These are phyloP conservation scores for Orbicella faveolata DNA, from an alignment of 64 coral and sea anemone genomes.

Conservation along the genomic window DNA sequence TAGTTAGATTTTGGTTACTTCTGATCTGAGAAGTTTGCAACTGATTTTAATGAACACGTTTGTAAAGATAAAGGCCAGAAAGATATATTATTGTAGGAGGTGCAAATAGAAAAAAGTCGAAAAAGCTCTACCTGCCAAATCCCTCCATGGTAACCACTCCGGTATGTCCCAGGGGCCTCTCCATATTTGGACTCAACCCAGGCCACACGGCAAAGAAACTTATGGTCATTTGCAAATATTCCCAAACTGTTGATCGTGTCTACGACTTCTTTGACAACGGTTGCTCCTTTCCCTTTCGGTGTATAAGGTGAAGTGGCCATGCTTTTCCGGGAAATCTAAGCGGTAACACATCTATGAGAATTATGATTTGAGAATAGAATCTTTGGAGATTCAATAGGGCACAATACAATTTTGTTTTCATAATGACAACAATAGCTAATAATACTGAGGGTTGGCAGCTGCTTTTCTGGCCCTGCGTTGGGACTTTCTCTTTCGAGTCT, in stretches of 20 bases:
- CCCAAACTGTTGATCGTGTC: constrained; percentile 22
- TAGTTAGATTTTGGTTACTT: too few species aligned
- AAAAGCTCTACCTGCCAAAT: constrained; percentile 64
- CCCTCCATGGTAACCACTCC: constrained; percentile 53
- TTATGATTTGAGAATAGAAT: too few species aligned
- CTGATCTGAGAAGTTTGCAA: too few species aligned
- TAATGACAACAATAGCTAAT: too few species aligned
- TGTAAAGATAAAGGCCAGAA: not conserved
- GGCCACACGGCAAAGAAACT: constrained; percentile 66
- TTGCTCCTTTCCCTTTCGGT: constrained; percentile 5
- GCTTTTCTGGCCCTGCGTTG: too few species aligned
- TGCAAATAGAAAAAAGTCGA: not conserved
- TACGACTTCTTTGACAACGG: constrained; percentile 36
- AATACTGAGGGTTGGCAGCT: too few species aligned
- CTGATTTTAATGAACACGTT: too few species aligned
- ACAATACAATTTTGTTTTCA: too few species aligned
- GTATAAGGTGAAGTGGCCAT: not conserved
- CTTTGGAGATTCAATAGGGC: too few species aligned
- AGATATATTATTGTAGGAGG: not conserved
- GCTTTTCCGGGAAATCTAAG: not conserved
- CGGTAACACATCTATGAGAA: not conserved
- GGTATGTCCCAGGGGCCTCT: constrained; percentile 32
- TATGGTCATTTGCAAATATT: constrained; percentile 53
- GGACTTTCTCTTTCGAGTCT: too few species aligned
- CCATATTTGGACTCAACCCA: constrained; percentile 79